phyloP scores from a whole-genome alignment of 1,140 invertebrate genomes.

The Phymastichus coffea region DNA sequence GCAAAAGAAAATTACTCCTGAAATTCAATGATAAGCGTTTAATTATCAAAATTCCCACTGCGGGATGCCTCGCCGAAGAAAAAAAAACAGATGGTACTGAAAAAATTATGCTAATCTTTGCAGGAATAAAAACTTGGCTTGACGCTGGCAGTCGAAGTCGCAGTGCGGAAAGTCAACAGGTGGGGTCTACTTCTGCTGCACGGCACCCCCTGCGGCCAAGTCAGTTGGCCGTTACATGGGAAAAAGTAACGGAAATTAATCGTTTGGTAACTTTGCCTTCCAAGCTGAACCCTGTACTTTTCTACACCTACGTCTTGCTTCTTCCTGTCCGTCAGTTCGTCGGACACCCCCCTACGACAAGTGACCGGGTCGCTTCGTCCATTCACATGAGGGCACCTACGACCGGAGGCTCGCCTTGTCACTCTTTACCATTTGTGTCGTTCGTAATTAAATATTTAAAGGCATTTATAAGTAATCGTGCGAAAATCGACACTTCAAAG shows the following conservation, averaged over 20 bases:
- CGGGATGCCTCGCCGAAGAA: neutral
- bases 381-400: no score
- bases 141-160: conserved; percentile 33
- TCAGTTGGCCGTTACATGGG: conserved; percentile 55
- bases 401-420: no score
- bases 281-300: neutral
- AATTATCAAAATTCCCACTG: no score
- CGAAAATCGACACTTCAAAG: no score
- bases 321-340: no score
- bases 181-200: conserved; percentile 49
- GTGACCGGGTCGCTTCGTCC: no score
- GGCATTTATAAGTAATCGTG: neutral
- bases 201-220: conserved; percentile 49
- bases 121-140: conserved; percentile 20
- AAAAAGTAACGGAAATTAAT: conserved; percentile 58
- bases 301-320: neutral
- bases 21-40: no score
- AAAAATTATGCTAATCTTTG: conserved; percentile 37
- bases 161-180: conserved; percentile 56
- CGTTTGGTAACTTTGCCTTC: conserved; percentile 25
- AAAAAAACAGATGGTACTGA: neutral
- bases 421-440: no score
- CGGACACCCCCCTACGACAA: no score
- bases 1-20: no score
- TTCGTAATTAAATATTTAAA: no score